Evolutionary conservation across 1,140 invertebrate species (phyloP).

Genomic region (Xylocopa sonorina): DNA sequence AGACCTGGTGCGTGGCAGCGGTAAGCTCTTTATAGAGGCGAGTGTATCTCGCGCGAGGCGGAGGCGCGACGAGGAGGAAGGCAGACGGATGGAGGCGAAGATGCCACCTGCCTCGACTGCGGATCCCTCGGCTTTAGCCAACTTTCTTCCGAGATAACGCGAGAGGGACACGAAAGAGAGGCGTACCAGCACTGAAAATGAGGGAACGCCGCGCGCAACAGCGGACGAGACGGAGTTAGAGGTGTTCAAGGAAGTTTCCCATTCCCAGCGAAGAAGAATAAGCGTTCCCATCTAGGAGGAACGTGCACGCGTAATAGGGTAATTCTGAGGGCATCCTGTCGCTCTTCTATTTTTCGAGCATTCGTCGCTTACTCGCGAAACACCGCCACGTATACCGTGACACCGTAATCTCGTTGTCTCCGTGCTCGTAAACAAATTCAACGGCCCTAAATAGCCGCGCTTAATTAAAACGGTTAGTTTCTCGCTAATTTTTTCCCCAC

Average conservation of each 20-base stretch:
- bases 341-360: background rate
- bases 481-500: background rate
- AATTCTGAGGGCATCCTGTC: background rate
- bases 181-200: constrained; percentile 2
- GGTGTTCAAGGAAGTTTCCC: constrained; percentile 34
- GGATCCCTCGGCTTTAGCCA: constrained; percentile 38
- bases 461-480: background rate
- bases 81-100: constrained; percentile 9
- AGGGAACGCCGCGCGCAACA: background rate
- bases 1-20: constrained; percentile 23
- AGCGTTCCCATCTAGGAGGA: constrained; percentile 2
- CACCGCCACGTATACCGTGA: background rate
- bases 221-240: constrained; percentile 1
- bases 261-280: constrained; percentile 34
- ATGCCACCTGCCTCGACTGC: constrained; percentile 28
- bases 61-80: background rate
- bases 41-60: constrained; percentile 45
- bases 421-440: accelerated
- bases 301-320: constrained; percentile 17
- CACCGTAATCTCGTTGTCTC: background rate
- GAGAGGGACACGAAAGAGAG: constrained; percentile 11
- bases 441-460: too few species aligned
- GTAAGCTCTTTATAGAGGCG: constrained; percentile 55
- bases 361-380: background rate
- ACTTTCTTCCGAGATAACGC: constrained; percentile 46